Conservation (phyloP, 2,113 vertebrate genomes). For the Dryoscopus gambensis region DNA sequence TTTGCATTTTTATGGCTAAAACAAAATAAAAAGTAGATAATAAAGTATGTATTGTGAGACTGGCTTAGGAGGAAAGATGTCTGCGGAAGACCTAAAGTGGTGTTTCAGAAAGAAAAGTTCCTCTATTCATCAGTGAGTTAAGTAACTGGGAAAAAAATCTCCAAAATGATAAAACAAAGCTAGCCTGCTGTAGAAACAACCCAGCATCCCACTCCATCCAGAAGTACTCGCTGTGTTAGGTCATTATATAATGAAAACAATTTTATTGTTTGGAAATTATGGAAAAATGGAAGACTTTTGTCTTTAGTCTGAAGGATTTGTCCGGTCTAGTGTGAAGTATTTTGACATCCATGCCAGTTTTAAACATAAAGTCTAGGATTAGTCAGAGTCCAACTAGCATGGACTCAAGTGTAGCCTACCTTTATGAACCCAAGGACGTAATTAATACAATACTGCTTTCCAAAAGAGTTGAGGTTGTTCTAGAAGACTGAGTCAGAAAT, state of each 20-base stretch:
- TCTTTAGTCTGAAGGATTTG: background rate
- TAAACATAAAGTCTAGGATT: background rate
- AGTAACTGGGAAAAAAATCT: background rate
- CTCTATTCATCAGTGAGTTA: background rate
- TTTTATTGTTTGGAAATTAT: background rate
- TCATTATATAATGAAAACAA: background rate
- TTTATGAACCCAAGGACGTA: background rate
- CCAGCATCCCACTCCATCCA: background rate
- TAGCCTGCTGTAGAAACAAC: background rate
- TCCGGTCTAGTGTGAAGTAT: background rate
- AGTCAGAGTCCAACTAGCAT: background rate
- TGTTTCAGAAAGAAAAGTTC: background rate
- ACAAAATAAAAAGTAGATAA: background rate
- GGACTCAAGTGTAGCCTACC: background rate
- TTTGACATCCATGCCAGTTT: background rate
- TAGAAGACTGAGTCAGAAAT: background rate
- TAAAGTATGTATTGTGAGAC: background rate
- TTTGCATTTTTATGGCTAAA: background rate
- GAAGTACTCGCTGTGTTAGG: background rate
- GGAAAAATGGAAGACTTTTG: background rate
- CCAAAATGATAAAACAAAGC: background rate
- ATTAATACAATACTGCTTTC: background rate
- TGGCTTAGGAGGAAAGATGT: background rate
- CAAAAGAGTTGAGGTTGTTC: background rate
- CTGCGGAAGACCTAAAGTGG: background rate